A percentile compares a stretch with the other conserved stretches of the same genome.
Conservation (phyloP, 2,888 invertebrate genomes). For the Hyposoter didymator region DNA sequence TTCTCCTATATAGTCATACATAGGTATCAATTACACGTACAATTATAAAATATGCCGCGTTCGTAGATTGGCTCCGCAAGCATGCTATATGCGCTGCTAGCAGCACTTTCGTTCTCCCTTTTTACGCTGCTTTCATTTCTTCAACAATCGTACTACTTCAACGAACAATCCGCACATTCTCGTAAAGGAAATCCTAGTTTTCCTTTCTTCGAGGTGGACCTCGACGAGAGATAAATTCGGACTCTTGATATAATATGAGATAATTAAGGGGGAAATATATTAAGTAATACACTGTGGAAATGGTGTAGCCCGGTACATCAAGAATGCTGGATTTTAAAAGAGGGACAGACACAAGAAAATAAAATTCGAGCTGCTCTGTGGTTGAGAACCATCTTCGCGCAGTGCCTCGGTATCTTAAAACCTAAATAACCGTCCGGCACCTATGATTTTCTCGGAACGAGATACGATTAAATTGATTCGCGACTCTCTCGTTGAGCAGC, state of each 20-base stretch:
- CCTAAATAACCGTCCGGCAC: slow-evolving; percentile 78
- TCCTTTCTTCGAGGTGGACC: not conserved
- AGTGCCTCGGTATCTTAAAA: slow-evolving; percentile 75
- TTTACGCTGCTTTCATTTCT: slow-evolving; percentile 45
- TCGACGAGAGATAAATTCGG: no score
- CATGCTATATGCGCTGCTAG: slow-evolving; percentile 62
- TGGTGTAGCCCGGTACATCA: no score
- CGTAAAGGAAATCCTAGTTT: not conserved
- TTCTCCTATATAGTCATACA: slow-evolving; percentile 18
- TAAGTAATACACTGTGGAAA: no score
- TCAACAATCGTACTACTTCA: slow-evolving; percentile 17
- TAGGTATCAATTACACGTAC: slow-evolving; percentile 77
- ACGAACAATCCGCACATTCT: not conserved
- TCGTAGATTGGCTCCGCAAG: slow-evolving; percentile 60
- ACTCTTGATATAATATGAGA: no score
- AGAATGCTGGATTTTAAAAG: no score
- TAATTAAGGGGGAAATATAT: no score
- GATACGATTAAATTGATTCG: slow-evolving; percentile 82
- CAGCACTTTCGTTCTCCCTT: slow-evolving; percentile 58
- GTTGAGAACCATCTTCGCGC: slow-evolving; percentile 75
- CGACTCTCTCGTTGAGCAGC: slow-evolving; percentile 69
- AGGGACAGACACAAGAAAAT: not conserved
- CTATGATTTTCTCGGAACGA: slow-evolving; percentile 82
- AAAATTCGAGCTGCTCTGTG: slow-evolving; percentile 7
- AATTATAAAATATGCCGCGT: slow-evolving; percentile 77